Base-by-base conservation (phyloP, 1,140 invertebrate species). In the Atta cephalotes region DNA sequence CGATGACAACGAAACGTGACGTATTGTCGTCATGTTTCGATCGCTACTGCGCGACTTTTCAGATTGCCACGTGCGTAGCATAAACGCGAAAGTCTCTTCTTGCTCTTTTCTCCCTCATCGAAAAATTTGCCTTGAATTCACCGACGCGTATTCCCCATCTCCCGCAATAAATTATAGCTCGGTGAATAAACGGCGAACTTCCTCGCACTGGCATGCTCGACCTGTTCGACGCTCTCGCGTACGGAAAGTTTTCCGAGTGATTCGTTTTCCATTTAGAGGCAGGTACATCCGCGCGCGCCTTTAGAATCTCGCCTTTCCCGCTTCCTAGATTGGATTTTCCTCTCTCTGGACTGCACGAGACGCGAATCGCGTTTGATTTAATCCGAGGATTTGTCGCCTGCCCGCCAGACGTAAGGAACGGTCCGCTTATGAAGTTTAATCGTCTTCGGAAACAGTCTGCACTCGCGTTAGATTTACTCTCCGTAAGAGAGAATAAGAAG, bases 211-310 rank as follows among this genome's bases (percentile, higher is more conserved):
- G n/a, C 74, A 86, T 56, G 45, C 39, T 56, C 88, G 78, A 90
- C 56, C 79, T 79, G 66, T 39, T 71, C 81, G 87, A 91, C 66
- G 68, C 60, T 31, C 63, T 51, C 56, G 86, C 66, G 81, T 35
- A 76, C 86, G 76, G 60, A 89, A 91, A 91, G 86, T 91, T 91
- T 91, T 91, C 90, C 89, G 65, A 86, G 78, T 77, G 88, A 91
- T 91, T 91, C 90, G 90, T 91, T 91, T 89, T 79, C 89, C 87
- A 91, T 91, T 91, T 88, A 87, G 63, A 66, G 60, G 39, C 39
- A 28, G 66, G 39, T 9, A 66, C 62, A 10, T 51, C 72, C 18
- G 9, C 56, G 70, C 60, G 21, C 21, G 9, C 25, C 68, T 68
- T 68, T 18, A 16, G 51, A 28, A 10, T 14, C 25, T 31, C 31